Base-by-base conservation (phyloP, 2,888 invertebrate species). In the Pyrrhosoma nymphula region DNA sequence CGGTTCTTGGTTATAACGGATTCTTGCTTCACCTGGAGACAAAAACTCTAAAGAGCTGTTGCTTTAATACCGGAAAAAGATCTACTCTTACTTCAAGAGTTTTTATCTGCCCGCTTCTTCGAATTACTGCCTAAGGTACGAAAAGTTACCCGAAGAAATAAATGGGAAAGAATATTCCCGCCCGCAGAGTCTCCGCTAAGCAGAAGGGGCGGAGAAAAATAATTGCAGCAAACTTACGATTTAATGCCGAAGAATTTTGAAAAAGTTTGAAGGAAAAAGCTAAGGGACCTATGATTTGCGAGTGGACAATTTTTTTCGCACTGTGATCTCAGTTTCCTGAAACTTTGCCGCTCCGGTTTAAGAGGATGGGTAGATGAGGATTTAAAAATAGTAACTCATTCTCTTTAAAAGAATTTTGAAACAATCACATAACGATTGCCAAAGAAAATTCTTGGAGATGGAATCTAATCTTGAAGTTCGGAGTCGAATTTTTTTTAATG, bases 181-280 rank as follows among this genome's bases (percentile, higher is more conserved):
- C 69, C 47, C 23, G n/a, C 26, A 26, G n/a, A n/a, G 35, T 82
- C 69, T 69, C 16, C 35, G 18, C 82, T 35, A 35, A 30, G 35
- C 35, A 82, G 82, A 82, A 47, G 26, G 35, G 30, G 16, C 14
- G 18, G 82, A 18, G 16, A 35, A 35, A 30, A 82, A 35, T 82
- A 82, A 82, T 82, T 82, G 30, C 82, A 30, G 30, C 35, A 82
- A 82, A 35, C 82, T 82, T 35, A 35, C 82, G 82, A 82, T 82
- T 82, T 82, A 35, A 82, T 82, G 82, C 18, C 82, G 35, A 82
- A 82, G 82, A 82, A 82, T 82, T 30, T 82, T 82, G 35, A 35
- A 82, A 35, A 82, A 82, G 82, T 82, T 82, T 82, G 82, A 69
- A 26, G 26, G 26, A 69, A n/a, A n/a, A 47, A 47, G 47, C 26